Percentiles rank a stretch among this genome's conserved stretches.
Conservation (phyloP, 2,797 vertebrate genomes). For the Neosilurus hyrtlii region DNA sequence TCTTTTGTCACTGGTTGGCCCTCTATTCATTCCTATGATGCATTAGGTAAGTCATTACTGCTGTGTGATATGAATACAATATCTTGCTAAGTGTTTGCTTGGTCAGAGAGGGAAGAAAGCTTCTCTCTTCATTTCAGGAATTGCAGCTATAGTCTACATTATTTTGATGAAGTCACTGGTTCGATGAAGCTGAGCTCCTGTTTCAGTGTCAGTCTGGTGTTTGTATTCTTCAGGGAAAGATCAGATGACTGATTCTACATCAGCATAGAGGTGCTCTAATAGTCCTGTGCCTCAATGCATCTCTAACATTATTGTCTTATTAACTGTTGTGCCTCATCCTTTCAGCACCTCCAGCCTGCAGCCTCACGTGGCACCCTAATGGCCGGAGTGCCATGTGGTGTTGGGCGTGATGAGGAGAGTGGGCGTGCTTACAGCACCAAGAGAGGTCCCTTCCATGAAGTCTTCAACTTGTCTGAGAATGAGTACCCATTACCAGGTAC, state of each 20-base stretch:
- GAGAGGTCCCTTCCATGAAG: conserved; percentile 90
- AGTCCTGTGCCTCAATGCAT: not conserved
- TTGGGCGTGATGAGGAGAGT: conserved; percentile 82
- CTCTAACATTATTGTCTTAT: not conserved
- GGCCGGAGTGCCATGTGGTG: conserved; percentile 68
- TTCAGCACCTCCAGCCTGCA: conserved; percentile 77
- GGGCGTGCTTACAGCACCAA: conserved; percentile 84
- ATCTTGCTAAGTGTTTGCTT: not conserved
- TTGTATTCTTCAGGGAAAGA: conserved; percentile 28
- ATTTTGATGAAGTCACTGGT: conserved; percentile 37
- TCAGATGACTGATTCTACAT: conserved; percentile 31
- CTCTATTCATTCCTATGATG: not conserved
- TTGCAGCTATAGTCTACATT: conserved; percentile 19
- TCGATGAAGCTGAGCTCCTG: conserved; percentile 23
- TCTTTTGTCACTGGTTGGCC: conserved; percentile 42
- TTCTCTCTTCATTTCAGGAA: conserved; percentile 10
- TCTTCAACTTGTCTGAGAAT: conserved; percentile 88
- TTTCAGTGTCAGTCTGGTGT: conserved; percentile 33
- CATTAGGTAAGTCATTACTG: conserved; percentile 10
- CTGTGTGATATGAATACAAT: not conserved
- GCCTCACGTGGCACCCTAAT: conserved; percentile 70
- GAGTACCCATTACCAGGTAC: conserved; percentile 89
- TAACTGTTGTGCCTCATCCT: conserved; percentile 15
- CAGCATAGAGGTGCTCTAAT: conserved; percentile 3
- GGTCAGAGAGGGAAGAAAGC: conserved; percentile 14